Evolutionary conservation across 2,888 invertebrate genomes (phyloP), one percentile per base, ranked within the genome.

Genomic region (Rhyacophila evoluta): DNA sequence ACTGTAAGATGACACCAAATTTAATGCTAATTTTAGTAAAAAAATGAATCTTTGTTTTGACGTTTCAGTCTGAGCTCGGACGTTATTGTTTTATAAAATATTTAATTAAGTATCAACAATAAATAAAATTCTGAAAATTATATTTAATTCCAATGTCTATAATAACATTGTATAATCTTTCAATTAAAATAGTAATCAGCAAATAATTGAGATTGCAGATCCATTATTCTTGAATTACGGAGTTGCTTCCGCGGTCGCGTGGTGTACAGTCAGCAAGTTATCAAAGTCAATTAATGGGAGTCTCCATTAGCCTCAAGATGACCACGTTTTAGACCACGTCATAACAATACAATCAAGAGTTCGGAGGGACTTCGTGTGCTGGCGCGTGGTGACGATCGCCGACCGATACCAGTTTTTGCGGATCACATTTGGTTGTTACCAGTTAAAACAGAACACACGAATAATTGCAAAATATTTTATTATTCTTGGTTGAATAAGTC

Each of bases 391-490:
- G 39, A n/a, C n/a, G 72, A 12, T 19, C 72, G 27, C 55, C 72
- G 75, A 76, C 72, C 36, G 69, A 79, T 79, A 76, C 79, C 38
- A 68, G 79, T 79, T 79, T 73, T 15, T 29, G 67, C 79, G 55
- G 73, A 77, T 36, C n/a, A 27, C 19, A 73, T 79, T 79, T 75
- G 76, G 79, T 77, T 79, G 79, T 39, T 72, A 72, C 79, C 41
- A 77, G 79, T 76, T 79, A 27, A 25, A 72, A 69, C 39, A 55
- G 55, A 55, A 15, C 25, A 55, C 55, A 55, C 55, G 19, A 55
- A 55, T 69, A 10, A 25, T 74, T 68, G 74, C 68, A 28, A 74
- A 68, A 74, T 68, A 37, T 29, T 69, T n/a, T 29, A 33, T 28
- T 33, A 29, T 28, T 12, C 19, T 72, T 37, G 72, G 12, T 12